These are phyloP conservation scores for Gracilinanus agilis DNA, from an alignment of 2,113 vertebrate genomes.

Conservation along the genomic window DNA sequence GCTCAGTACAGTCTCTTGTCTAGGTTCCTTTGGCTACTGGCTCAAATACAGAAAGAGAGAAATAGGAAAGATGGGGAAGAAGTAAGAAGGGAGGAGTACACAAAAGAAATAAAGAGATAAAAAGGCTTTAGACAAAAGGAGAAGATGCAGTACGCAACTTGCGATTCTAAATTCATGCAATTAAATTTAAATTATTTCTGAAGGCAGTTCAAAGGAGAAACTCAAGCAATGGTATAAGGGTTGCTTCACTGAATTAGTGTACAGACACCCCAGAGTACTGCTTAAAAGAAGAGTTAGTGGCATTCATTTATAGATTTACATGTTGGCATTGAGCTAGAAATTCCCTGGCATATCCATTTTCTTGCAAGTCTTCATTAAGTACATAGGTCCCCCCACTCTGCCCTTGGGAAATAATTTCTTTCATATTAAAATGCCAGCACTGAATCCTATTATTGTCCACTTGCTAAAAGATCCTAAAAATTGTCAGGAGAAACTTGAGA, in stretches of 20 bases:
- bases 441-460: not conserved
- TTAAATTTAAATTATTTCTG: not conserved
- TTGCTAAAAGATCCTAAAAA: not conserved
- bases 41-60: not conserved
- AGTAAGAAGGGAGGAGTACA: not conserved
- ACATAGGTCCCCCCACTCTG: not conserved
- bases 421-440: not conserved
- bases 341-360: not conserved
- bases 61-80: not conserved
- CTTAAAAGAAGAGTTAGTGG: not conserved
- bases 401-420: not conserved
- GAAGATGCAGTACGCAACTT: not conserved
- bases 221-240: not conserved
- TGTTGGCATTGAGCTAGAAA: not conserved
- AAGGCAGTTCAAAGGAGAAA: constrained; percentile 9
- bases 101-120: not conserved
- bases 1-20: not conserved
- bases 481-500: not conserved
- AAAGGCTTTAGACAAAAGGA: not conserved
- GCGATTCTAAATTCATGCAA: not conserved
- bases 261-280: not conserved
- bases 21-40: not conserved
- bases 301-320: not conserved
- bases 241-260: not conserved
- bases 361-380: not conserved